Percentiles rank a stretch among this genome's conserved stretches.
These are phyloP conservation scores for Augochlorella aurata DNA, from an alignment of 2,888 invertebrate species.

Conservation along the genomic window DNA sequence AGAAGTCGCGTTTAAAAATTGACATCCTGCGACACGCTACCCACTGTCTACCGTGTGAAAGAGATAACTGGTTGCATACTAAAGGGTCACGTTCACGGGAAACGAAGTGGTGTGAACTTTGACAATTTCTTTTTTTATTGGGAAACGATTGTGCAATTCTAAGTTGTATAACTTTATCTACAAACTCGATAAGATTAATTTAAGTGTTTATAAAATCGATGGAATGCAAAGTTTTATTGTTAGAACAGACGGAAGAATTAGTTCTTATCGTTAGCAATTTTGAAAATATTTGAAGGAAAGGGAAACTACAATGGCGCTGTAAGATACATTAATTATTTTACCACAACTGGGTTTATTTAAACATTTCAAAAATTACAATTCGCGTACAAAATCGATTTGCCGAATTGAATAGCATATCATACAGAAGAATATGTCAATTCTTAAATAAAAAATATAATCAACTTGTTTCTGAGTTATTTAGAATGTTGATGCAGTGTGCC, in stretches of 20 bases:
- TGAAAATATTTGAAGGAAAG: not conserved
- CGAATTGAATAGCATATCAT: not conserved
- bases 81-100: not conserved
- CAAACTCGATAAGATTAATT: no score
- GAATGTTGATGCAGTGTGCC: slow-evolving; percentile 39
- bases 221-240: not conserved
- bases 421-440: slow-evolving; percentile 4
- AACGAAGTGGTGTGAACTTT: not conserved
- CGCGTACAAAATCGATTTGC: slow-evolving; percentile 16
- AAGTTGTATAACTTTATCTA: no score
- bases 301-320: not conserved
- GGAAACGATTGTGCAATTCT: no score
- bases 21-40: not conserved
- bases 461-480: slow-evolving; percentile 22
- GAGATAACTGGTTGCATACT: not conserved
- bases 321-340: not conserved
- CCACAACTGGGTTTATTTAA: slow-evolving; percentile 14
- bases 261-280: not conserved
- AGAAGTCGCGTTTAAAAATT: not conserved
- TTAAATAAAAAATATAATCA: slow-evolving; percentile 11
- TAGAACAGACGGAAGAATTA: no score
- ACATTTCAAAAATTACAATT: slow-evolving; percentile 28
- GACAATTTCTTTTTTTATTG: not conserved
- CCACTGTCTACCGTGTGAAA: not conserved
- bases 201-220: no score